A percentile compares a stretch with the other conserved stretches of the same genome.
Conservation (phyloP, 1,140 invertebrate genomes). For the Drosophila erecta region DNA sequence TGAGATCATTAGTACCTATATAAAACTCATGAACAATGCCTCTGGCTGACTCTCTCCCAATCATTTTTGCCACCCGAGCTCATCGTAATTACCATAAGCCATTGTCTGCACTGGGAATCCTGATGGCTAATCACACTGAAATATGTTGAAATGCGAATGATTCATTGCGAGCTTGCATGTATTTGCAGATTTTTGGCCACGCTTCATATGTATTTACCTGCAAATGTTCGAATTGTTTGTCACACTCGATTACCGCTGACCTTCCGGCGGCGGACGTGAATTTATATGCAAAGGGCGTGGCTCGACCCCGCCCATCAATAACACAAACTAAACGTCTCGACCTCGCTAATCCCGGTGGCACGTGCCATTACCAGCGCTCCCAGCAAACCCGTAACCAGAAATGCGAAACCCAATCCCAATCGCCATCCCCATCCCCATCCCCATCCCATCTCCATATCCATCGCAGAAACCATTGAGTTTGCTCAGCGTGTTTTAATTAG, state of each 20-base stretch:
- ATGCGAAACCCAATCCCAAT: not conserved
- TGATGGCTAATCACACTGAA: slow-evolving; percentile 37
- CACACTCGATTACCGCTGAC: slow-evolving; percentile 38
- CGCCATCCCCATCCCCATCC: not conserved
- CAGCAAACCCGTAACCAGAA: not conserved
- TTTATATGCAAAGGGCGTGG: slow-evolving; percentile 52
- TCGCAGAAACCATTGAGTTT: slow-evolving; percentile 44
- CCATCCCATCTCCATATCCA: not conserved
- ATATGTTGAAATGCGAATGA: slow-evolving; percentile 41
- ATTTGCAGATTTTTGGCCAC: slow-evolving; percentile 22
- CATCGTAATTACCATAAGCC: slow-evolving; percentile 28
- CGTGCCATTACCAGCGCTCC: slow-evolving; percentile 56
- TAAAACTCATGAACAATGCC: slow-evolving; percentile 4
- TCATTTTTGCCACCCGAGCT: slow-evolving; percentile 12
- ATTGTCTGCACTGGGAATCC: slow-evolving; percentile 39
- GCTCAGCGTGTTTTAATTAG: slow-evolving; percentile 79
- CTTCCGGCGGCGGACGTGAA: slow-evolving; percentile 8
- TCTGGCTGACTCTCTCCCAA: not conserved
- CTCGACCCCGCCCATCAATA: slow-evolving; percentile 52
- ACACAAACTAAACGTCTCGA: slow-evolving; percentile 59
- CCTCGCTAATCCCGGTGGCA: slow-evolving; percentile 66
- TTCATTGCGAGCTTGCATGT: slow-evolving; percentile 26
- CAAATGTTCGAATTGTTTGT: slow-evolving; percentile 23
- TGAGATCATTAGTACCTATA: slow-evolving; percentile 37
- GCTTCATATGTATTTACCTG: slow-evolving; percentile 11